These are phyloP conservation scores for Eristalis intricaria DNA, from an alignment of 2,888 invertebrate species.

Conservation along the genomic window DNA sequence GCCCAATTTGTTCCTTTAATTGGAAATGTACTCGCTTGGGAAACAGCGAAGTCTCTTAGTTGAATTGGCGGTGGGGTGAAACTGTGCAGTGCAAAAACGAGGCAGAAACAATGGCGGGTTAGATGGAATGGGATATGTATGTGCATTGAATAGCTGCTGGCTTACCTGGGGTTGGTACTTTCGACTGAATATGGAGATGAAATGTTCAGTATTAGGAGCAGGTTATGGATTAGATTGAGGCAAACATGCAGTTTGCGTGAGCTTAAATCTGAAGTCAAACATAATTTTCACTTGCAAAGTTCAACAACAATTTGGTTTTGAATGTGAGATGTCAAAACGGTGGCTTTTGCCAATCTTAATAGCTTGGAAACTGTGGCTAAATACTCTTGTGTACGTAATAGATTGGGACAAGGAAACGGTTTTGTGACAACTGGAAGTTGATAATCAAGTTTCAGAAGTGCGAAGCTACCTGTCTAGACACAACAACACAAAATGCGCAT, in stretches of 20 bases:
- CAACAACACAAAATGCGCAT: too few species aligned
- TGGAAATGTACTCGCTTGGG: constrained; percentile 62
- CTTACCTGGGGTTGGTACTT: constrained; percentile 20
- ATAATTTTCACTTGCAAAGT: background rate
- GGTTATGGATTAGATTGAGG: background rate
- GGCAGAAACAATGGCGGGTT: constrained; percentile 56
- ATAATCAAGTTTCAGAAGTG: too few species aligned
- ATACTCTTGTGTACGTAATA: too few species aligned
- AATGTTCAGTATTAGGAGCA: constrained; percentile 1
- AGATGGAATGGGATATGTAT: constrained; percentile 23
- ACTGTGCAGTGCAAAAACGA: background rate
- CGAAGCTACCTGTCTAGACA: too few species aligned
- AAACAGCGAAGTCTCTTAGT: constrained; percentile 39
- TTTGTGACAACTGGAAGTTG: too few species aligned
- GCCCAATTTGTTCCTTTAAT: constrained; percentile 69
- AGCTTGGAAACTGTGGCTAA: too few species aligned
- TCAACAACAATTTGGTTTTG: background rate
- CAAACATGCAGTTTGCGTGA: constrained; percentile 5
- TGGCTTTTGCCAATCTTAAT: too few species aligned
- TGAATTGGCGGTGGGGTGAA: background rate
- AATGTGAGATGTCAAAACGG: too few species aligned
- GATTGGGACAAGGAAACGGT: too few species aligned
- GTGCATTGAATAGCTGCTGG: background rate
- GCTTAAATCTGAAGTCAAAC: constrained; percentile 31
- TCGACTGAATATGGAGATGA: constrained; percentile 18